Conservation (phyloP, 2,113 vertebrate species). For the Cinclus cinclus region DNA sequence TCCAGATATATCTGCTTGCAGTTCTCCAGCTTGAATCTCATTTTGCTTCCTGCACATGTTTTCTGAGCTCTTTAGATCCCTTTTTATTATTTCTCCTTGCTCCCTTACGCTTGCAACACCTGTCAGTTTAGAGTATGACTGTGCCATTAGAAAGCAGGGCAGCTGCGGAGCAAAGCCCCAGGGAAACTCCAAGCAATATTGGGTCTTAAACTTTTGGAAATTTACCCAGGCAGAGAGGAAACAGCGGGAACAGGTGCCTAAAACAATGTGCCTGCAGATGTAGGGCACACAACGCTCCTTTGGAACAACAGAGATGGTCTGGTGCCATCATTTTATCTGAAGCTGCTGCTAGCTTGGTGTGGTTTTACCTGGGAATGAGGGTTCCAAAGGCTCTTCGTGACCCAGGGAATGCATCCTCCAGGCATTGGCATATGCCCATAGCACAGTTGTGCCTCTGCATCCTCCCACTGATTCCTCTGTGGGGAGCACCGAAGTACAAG, state of each 20-base stretch:
- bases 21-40: conserved; percentile 22
- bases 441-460: neutral
- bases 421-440: neutral
- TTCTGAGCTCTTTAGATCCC: conserved; percentile 47
- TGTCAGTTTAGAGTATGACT: neutral
- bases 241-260: neutral
- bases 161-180: neutral
- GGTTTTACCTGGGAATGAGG: neutral
- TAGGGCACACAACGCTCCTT: neutral
- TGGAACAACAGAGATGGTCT: neutral
- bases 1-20: conserved; percentile 19
- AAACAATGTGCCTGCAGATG: neutral
- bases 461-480: neutral
- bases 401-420: neutral
- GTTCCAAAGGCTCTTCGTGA: neutral
- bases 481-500: neutral
- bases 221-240: neutral
- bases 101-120: neutral
- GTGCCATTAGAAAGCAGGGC: neutral
- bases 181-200: neutral
- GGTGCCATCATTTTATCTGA: neutral
- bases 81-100: conserved; percentile 50
- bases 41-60: conserved; percentile 6
- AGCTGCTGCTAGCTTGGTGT: neutral
- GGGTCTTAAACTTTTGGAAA: neutral